Evolutionary conservation across 2,888 invertebrate species (phyloP).

Genomic region (Diabrotica balteata): DNA sequence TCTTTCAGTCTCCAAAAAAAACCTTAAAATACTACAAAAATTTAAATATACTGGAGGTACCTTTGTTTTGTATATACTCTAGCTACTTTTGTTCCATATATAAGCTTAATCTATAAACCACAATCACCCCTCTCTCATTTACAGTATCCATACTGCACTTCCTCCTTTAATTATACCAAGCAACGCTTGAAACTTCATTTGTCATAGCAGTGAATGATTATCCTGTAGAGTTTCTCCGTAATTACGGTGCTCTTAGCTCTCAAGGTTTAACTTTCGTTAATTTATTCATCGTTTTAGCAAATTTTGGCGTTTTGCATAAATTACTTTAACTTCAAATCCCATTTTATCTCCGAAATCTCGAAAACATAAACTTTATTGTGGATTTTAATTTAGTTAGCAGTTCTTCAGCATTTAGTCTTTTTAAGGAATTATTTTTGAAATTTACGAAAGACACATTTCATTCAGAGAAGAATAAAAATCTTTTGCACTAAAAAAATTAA

Average conservation of each 20-base stretch:
- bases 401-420: too few relatives aligned
- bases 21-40: too few relatives aligned
- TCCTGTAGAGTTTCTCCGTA: slow-evolving; percentile 2
- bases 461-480: too few relatives aligned
- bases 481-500: too few relatives aligned
- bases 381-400: background rate
- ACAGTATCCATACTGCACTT: background rate
- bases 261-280: slow-evolving; percentile 16
- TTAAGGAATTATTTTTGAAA: too few relatives aligned
- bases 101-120: too few relatives aligned
- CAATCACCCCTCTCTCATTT: too few relatives aligned
- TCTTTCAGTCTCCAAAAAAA: too few relatives aligned
- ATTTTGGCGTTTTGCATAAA: slow-evolving; percentile 18
- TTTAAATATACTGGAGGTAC: too few relatives aligned
- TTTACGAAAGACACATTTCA: too few relatives aligned
- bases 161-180: background rate
- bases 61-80: too few relatives aligned
- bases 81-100: too few relatives aligned
- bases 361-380: slow-evolving; percentile 5
- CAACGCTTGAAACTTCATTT: slow-evolving; percentile 15
- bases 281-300: slow-evolving; percentile 19
- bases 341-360: background rate
- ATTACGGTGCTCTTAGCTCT: slow-evolving; percentile 9
- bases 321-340: slow-evolving; percentile 1
- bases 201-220: slow-evolving; percentile 15